These are phyloP conservation scores for Zaprionus gabonicus DNA, from an alignment of 1,140 invertebrate species.

Conservation along the genomic window DNA sequence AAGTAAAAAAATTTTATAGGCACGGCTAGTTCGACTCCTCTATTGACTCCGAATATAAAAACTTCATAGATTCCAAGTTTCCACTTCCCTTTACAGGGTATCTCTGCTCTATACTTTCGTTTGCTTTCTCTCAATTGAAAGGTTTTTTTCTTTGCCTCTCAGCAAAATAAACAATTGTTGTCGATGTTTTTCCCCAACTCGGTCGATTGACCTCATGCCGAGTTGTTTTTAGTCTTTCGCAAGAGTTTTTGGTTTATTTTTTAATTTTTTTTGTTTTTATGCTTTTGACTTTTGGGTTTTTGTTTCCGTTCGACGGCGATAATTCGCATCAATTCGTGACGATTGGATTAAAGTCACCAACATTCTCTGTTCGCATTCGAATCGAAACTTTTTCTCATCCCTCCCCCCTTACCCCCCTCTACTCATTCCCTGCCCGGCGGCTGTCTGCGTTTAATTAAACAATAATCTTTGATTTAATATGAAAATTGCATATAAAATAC, in stretches of 20 bases:
- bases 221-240: neutral
- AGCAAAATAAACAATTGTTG: neutral
- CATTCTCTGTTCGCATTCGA: neutral
- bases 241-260: neutral
- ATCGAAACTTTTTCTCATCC: neutral
- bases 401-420: neutral
- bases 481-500: slow-evolving; percentile 55
- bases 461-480: slow-evolving; percentile 74
- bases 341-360: slow-evolving; percentile 3
- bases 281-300: neutral
- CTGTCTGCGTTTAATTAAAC: slow-evolving; percentile 63
- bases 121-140: neutral
- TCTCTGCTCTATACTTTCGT: neutral
- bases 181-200: slow-evolving; percentile 3
- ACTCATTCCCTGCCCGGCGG: neutral
- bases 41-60: too few species aligned
- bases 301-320: neutral
- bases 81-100: neutral
- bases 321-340: neutral
- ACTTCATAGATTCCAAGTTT: too few species aligned
- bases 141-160: neutral
- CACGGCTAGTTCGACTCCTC: neutral
- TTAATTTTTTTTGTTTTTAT: neutral
- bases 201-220: slow-evolving; percentile 6
- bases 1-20: too few species aligned